Conservation (phyloP, 2,113 vertebrate species). For the Nematolebias whitei region DNA sequence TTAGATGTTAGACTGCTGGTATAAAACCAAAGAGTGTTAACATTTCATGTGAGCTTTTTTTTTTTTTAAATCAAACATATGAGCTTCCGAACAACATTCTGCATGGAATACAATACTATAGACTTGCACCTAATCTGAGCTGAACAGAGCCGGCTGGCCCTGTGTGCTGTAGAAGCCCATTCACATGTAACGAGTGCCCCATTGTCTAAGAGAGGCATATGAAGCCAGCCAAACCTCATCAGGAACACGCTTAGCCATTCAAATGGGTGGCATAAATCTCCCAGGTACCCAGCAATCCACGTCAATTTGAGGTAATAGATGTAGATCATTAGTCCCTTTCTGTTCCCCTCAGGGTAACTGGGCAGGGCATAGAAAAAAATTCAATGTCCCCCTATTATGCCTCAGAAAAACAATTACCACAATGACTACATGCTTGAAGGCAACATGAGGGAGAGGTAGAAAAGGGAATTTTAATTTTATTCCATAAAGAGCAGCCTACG, state of each 20-base stretch:
- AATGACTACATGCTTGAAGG: conserved; percentile 61
- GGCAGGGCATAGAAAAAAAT: conserved; percentile 55
- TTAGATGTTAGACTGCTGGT: not conserved
- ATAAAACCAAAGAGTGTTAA: not conserved
- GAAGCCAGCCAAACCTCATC: conserved; percentile 61
- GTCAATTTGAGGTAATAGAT: conserved; percentile 75
- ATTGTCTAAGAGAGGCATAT: conserved; percentile 65
- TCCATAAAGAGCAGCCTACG: conserved; percentile 48
- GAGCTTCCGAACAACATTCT: conserved; percentile 8
- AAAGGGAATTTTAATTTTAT: conserved; percentile 55
- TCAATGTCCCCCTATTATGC: conserved; percentile 53
- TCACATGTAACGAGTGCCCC: conserved; percentile 60
- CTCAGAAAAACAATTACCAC: conserved; percentile 67
- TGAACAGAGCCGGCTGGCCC: conserved; percentile 31
- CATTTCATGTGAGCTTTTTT: conserved; percentile 14
- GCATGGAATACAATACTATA: conserved; percentile 13
- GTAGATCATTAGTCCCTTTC: conserved; percentile 68
- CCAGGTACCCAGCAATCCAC: conserved; percentile 58
- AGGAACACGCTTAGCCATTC: conserved; percentile 67
- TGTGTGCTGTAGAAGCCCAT: conserved; percentile 51
- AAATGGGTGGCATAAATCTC: conserved; percentile 72
- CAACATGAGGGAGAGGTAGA: conserved; percentile 27
- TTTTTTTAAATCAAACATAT: not conserved
- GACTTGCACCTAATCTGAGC: conserved; percentile 36
- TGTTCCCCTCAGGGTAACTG: conserved; percentile 52